Evolutionary conservation across 2,888 invertebrate genomes (phyloP).

Genomic region (Platypus cylindrus): DNA sequence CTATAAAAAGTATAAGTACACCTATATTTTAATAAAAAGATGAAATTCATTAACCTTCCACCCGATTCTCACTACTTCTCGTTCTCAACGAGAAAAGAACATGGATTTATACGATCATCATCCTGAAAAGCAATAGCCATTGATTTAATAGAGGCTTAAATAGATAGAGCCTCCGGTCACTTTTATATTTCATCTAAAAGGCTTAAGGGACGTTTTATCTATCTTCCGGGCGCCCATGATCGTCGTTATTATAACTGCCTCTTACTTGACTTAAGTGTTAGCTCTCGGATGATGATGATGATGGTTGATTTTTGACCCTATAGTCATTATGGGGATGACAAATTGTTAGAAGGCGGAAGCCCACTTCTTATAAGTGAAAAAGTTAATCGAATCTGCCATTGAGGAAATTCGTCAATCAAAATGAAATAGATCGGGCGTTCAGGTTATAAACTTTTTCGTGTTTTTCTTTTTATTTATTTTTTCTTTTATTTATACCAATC

Average conservation of each 20-base stretch:
- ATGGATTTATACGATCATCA: too few relatives aligned
- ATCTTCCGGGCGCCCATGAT: conserved; percentile 12
- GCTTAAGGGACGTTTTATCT: conserved; percentile 11
- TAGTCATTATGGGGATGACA: conserved; percentile 14
- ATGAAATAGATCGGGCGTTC: conserved; percentile 6
- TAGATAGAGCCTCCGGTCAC: conserved; percentile 7
- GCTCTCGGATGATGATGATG: too few relatives aligned
- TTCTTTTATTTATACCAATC: too few relatives aligned
- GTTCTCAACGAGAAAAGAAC: too few relatives aligned
- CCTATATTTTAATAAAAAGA: too few relatives aligned
- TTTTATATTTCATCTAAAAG: conserved; percentile 11
- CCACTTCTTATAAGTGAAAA: conserved; percentile 14
- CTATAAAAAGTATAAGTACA: too few relatives aligned
- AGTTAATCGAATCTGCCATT: conserved; percentile 10
- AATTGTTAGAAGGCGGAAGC: conserved; percentile 11
- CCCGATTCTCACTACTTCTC: too few relatives aligned
- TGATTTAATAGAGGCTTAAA: too few relatives aligned
- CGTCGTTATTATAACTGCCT: conserved; percentile 11
- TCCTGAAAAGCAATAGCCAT: too few relatives aligned
- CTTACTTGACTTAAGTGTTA: conserved; percentile 9
- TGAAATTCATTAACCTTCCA: too few relatives aligned
- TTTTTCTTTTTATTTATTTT: too few relatives aligned
- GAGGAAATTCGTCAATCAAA: conserved; percentile 8
- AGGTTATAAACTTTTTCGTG: too few relatives aligned
- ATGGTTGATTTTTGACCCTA: conserved; percentile 12